phyloP scores from a whole-genome alignment of 2,797 vertebrate genomes.

The Acanthis flammea region DNA sequence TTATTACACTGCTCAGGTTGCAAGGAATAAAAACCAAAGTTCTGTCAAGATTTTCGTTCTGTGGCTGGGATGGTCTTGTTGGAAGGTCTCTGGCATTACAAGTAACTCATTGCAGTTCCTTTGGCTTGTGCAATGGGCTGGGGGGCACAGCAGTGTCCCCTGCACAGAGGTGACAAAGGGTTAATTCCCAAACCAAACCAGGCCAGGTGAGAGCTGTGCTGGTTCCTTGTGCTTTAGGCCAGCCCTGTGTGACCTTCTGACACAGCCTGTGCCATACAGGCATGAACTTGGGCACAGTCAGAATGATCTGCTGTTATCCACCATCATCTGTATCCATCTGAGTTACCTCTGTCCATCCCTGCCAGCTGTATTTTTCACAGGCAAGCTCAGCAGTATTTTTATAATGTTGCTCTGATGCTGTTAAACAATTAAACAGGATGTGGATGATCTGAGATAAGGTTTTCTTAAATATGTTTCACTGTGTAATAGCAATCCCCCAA shows the following conservation, averaged over 20 bases:
- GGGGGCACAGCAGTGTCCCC: background rate
- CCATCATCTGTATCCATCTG: background rate
- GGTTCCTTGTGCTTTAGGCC: background rate
- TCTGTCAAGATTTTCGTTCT: background rate
- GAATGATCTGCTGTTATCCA: background rate
- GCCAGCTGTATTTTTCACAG: background rate
- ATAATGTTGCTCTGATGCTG: background rate
- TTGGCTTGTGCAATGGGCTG: background rate
- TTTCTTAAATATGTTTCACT: background rate
- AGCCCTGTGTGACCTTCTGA: background rate
- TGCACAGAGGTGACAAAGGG: background rate
- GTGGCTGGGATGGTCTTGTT: background rate
- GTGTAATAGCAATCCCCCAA: background rate
- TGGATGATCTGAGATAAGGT: background rate
- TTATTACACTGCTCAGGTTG: background rate
- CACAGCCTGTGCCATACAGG: background rate
- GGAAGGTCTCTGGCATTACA: background rate
- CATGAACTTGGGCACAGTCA: background rate
- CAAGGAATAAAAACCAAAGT: background rate
- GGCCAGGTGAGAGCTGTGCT: background rate
- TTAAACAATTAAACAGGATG: background rate
- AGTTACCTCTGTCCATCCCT: background rate
- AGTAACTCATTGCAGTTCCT: background rate
- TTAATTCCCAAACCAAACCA: accelerated
- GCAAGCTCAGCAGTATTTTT: background rate